These are phyloP conservation scores for Cassiopea andromeda DNA, from an alignment of 30 jellyfish, hydroid and myxozoan genomes.

Conservation along the genomic window DNA sequence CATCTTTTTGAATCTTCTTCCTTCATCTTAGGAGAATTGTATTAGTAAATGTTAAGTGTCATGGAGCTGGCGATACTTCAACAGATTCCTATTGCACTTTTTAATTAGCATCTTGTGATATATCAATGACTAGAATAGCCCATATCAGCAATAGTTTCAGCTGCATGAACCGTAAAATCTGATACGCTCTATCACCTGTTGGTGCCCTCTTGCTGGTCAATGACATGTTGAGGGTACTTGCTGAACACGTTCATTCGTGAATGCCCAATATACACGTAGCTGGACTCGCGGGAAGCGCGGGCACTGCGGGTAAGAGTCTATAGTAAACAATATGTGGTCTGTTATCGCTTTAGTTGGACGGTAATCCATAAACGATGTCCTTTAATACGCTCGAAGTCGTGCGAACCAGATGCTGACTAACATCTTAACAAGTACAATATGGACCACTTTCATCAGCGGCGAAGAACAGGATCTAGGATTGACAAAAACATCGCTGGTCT, in stretches of 20 bases:
- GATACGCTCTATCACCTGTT: too few relatives aligned
- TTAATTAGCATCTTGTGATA: too few relatives aligned
- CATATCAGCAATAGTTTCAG: too few relatives aligned
- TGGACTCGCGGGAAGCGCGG: conserved; percentile 1
- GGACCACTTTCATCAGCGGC: conserved; percentile 42
- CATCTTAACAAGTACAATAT: background rate
- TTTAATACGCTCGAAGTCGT: background rate
- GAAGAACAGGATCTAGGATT: conserved; percentile 34
- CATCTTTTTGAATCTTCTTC: too few relatives aligned
- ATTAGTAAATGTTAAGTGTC: too few relatives aligned
- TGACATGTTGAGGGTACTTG: too few relatives aligned
- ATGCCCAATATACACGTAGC: background rate
- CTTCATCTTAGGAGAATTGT: too few relatives aligned
- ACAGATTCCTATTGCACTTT: too few relatives aligned
- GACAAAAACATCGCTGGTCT: conserved; percentile 94
- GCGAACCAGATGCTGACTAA: conserved; percentile 53
- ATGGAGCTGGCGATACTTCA: too few relatives aligned
- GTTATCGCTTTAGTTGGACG: background rate
- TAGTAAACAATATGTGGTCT: conserved; percentile 17
- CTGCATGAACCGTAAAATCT: too few relatives aligned
- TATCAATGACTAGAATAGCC: too few relatives aligned
- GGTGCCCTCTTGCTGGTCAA: too few relatives aligned
- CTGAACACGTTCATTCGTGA: background rate
- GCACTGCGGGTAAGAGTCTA: conserved; percentile 9
- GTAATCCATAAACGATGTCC: conserved; percentile 10